phyloP scores from a whole-genome alignment of 2,797 vertebrate species.

The Sciurus carolinensis region DNA sequence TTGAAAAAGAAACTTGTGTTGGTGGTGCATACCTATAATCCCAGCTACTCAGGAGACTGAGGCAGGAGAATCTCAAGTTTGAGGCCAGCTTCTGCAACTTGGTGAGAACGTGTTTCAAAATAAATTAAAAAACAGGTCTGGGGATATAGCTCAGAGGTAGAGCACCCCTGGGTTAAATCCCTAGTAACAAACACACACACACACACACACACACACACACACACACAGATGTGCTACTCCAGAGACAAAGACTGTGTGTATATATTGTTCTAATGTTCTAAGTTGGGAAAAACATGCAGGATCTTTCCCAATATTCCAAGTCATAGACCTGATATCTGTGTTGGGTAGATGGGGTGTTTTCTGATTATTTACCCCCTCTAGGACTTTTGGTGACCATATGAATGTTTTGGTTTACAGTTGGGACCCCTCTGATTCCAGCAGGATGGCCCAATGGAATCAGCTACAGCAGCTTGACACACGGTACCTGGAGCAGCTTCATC shows the following conservation, averaged over 20 bases:
- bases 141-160: too few relatives aligned
- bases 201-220: too few relatives aligned
- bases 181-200: too few relatives aligned
- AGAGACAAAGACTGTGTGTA: not conserved
- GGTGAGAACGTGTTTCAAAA: too few relatives aligned
- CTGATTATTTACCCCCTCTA: not conserved
- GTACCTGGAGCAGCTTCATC: slow-evolving; percentile 98
- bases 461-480: slow-evolving; percentile 98
- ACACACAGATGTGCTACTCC: not conserved
- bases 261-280: not conserved
- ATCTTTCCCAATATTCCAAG: not conserved
- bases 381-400: not conserved
- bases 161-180: too few relatives aligned
- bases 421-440: slow-evolving; percentile 81
- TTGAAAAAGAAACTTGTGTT: not conserved
- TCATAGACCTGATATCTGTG: not conserved
- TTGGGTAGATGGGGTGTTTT: not conserved
- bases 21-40: too few relatives aligned
- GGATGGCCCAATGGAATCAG: slow-evolving; percentile 99
- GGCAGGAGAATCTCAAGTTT: too few relatives aligned
- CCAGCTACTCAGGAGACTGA: too few relatives aligned
- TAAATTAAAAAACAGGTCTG: too few relatives aligned
- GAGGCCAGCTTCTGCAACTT: too few relatives aligned
- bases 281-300: not conserved
- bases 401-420: slow-evolving; percentile 58